phyloP scores from a whole-genome alignment of 2,888 invertebrate species.

The Globia sparganii region DNA sequence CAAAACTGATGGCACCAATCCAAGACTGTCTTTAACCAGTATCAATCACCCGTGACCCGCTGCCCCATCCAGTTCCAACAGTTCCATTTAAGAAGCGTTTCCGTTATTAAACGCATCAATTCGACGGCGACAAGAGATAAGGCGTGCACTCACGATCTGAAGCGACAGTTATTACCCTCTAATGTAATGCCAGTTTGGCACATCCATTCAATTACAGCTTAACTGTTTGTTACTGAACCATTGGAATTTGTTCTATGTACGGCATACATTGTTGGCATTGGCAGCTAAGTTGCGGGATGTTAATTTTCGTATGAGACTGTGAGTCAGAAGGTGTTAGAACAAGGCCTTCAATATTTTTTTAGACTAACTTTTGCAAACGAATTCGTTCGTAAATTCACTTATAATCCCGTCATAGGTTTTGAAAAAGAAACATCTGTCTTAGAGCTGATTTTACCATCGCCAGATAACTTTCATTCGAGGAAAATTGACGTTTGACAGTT shows the following conservation, averaged over 20 bases:
- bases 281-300: background rate
- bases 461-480: too few relatives aligned
- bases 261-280: background rate
- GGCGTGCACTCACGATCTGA: slow-evolving; percentile 83
- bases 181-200: slow-evolving; percentile 81
- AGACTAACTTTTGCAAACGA: too few relatives aligned
- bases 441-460: too few relatives aligned
- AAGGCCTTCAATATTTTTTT: background rate
- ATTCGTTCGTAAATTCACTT: background rate
- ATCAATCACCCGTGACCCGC: slow-evolving; percentile 50
- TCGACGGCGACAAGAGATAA: slow-evolving; percentile 82
- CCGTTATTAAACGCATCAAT: slow-evolving; percentile 87
- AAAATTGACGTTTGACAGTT: too few relatives aligned
- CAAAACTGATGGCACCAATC: slow-evolving; percentile 31
- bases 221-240: slow-evolving; percentile 67
- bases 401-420: background rate
- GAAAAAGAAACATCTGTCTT: too few relatives aligned
- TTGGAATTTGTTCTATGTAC: slow-evolving; percentile 46
- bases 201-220: slow-evolving; percentile 73
- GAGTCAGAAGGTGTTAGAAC: background rate
- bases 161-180: slow-evolving; percentile 81
- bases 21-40: slow-evolving; percentile 44
- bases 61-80: slow-evolving; percentile 70
- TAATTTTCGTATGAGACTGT: background rate
- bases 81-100: slow-evolving; percentile 75